phyloP scores from a whole-genome alignment of 1,140 invertebrate genomes.

The Ostrea denselamellosa region DNA sequence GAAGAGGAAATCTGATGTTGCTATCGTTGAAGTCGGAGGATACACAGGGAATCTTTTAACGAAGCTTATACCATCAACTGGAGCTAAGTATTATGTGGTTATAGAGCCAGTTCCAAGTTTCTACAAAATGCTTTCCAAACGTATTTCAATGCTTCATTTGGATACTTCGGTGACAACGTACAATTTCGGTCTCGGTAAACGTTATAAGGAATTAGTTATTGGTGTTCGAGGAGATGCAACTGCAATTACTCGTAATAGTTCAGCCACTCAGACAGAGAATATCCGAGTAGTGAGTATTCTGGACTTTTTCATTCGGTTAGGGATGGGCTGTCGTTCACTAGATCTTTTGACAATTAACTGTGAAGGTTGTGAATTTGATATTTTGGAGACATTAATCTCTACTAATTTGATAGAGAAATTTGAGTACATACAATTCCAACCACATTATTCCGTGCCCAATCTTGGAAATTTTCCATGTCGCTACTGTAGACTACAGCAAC shows the following conservation, averaged over 20 bases:
- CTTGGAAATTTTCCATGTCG: neutral
- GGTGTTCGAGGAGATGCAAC: neutral
- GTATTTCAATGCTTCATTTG: neutral
- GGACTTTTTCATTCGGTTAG: constrained; percentile 15
- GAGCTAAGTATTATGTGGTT: neutral
- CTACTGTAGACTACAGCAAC: neutral
- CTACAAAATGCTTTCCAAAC: neutral
- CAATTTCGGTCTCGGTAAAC: neutral
- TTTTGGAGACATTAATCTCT: constrained; percentile 42
- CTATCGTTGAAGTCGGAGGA: neutral
- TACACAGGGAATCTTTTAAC: neutral
- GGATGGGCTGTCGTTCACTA: constrained; percentile 11
- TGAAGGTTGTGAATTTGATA: constrained; percentile 52
- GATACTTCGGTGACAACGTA: neutral
- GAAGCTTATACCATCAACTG: neutral
- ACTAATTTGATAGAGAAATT: constrained; percentile 24
- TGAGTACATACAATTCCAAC: constrained; percentile 47
- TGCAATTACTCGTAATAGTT: neutral
- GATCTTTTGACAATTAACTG: constrained; percentile 50
- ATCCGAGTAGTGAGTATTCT: neutral
- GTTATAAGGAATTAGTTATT: neutral
- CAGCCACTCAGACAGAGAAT: neutral
- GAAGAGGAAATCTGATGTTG: constrained; percentile 12
- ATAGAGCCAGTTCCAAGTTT: neutral
- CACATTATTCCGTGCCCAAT: constrained; percentile 1